phyloP scores from a whole-genome alignment of 2,113 vertebrate species.

The Amblyopsis rosae region DNA sequence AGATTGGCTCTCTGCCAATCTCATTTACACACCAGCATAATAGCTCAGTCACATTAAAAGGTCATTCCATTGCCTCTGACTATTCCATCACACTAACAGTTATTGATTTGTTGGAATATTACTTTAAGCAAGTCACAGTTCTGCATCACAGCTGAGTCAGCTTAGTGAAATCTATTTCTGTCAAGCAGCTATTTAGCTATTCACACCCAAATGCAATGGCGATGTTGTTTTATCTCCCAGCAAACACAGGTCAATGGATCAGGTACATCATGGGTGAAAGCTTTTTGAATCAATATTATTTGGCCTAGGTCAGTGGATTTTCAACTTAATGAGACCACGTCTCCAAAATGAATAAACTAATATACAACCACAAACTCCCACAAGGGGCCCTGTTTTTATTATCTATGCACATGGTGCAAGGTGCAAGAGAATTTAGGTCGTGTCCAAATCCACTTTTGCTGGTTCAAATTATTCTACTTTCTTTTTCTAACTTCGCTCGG shows the following conservation, averaged over 20 bases:
- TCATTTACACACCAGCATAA: conserved; percentile 69
- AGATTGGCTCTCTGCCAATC: conserved; percentile 57
- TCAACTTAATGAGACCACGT: not conserved
- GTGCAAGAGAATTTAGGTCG: no score
- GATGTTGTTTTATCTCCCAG: conserved; percentile 48
- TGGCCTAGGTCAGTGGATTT: not conserved
- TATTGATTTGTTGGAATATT: conserved; percentile 69
- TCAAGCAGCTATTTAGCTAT: conserved; percentile 39
- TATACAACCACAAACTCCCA: no score
- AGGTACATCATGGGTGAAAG: conserved; percentile 8
- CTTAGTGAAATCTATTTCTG: conserved; percentile 44
- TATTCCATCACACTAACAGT: conserved; percentile 62
- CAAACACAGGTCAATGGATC: conserved; percentile 41
- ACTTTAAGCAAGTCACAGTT: conserved; percentile 58
- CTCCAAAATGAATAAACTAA: no score
- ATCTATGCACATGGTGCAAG: no score
- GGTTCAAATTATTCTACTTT: no score
- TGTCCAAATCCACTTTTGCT: no score
- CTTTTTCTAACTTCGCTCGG: no score
- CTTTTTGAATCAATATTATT: conserved; percentile 14
- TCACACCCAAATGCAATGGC: conserved; percentile 27
- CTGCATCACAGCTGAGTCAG: conserved; percentile 55
- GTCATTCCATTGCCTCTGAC: conserved; percentile 64
- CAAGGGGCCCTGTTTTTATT: no score
- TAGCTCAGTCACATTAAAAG: conserved; percentile 65